phyloP scores from a whole-genome alignment of 2,888 invertebrate species.

The Drosophila parthenogenetica region DNA sequence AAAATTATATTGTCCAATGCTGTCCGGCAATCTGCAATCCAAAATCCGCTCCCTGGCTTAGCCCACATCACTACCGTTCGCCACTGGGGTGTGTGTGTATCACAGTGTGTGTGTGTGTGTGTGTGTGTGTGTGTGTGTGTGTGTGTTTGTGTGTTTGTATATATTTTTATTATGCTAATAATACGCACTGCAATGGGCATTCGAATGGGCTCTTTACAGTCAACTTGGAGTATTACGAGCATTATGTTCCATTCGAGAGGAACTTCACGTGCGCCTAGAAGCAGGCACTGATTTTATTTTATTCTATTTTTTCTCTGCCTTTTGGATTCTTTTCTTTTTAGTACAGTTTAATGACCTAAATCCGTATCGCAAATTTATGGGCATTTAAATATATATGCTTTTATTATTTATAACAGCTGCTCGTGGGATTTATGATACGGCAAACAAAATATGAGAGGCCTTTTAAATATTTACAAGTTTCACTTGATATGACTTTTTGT shows the following conservation, averaged over 20 bases:
- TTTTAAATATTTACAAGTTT: conserved; percentile 60
- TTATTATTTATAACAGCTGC: conserved; percentile 77
- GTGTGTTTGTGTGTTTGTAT: conserved; percentile 54
- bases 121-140: conserved; percentile 1
- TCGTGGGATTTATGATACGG: conserved; percentile 54
- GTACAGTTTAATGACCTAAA: conserved; percentile 72
- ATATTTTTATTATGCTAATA: conserved; percentile 84
- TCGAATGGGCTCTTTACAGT: conserved; percentile 71
- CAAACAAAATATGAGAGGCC: conserved; percentile 46
- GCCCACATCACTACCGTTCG: conserved; percentile 36
- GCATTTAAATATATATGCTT: conserved; percentile 70
- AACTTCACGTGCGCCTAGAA: conserved; percentile 66
- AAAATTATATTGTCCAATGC: conserved; percentile 77
- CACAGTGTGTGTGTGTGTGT: conserved; percentile 9
- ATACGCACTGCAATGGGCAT: conserved; percentile 75
- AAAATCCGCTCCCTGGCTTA: conserved; percentile 44
- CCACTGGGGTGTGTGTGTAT: conserved; percentile 3
- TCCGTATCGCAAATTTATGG: conserved; percentile 74
- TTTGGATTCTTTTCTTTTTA: conserved; percentile 64
- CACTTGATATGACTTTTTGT: conserved; percentile 19
- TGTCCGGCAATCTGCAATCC: conserved; percentile 44
- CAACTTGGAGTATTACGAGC: conserved; percentile 53
- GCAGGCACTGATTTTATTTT: conserved; percentile 74
- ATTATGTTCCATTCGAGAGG: conserved; percentile 27
- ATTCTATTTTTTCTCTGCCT: not conserved